Evolutionary conservation across 1,140 invertebrate species (phyloP), one percentile per base, ranked within the genome.

Genomic region (Solenopsis invicta): DNA sequence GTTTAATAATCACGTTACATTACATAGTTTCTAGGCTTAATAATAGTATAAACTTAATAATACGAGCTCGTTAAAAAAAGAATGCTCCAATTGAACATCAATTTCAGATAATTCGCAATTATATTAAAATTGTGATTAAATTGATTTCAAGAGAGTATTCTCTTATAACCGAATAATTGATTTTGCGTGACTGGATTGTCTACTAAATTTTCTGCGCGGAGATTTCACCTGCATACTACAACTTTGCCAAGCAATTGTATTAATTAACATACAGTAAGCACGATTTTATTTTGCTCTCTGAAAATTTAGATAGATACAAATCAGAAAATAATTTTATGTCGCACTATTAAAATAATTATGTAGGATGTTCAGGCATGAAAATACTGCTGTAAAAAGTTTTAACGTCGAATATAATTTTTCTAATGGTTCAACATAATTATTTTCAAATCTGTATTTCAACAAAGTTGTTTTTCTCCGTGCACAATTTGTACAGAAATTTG

Each of bases 51-150:
- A 6, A 61, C 29, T 18, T 48, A 16, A 18, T 34, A 41, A 75
- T 21, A 34, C 24, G 10, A 24, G 59, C 41, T 18, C 13, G 56
- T 24, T 59, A 16, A 16, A 0, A 4, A 56, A 71, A 8, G 9
- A 13, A 56, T 41, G 24, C 16, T 69, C 5, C 5, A 24, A 9
- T n/a, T 62, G 37, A 59, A 77, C 45, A 29, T 56, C 34, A 56
- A 66, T 81, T 50, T 80, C 13, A 69, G 34, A 54, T 69, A 37
- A 67, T 80, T 69, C 4, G 13, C 18, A 77, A n/a, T 41, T 16
- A 18, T 6, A 13, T 34, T 9, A n/a, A 45, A 41, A 24, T 61
- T 75, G n/a, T 75, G n/a, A 13, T n/a, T n/a, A n/a, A n/a, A n/a
- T n/a, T n/a, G n/a, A n/a, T 41, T 24, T 59, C 10, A 61, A 75